Evolutionary conservation across 2,888 invertebrate genomes (phyloP).

Genomic region (Teleogryllus oceanicus): DNA sequence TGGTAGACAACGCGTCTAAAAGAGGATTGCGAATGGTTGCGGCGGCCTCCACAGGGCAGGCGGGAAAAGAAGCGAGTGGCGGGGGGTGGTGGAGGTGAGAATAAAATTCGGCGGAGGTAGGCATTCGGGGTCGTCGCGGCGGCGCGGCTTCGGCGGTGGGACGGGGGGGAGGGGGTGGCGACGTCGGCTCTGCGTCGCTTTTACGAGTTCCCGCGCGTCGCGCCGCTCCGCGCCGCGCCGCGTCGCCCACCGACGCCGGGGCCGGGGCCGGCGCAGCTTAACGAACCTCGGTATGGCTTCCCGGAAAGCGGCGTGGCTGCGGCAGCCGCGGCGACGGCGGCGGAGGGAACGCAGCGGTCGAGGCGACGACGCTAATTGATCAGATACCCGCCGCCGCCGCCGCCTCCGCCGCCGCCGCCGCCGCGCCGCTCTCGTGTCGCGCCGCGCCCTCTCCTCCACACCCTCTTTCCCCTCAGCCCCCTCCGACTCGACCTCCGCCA

Average conservation of each 20-base stretch:
- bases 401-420: not conserved
- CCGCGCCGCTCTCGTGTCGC: not conserved
- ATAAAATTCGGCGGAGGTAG: not conserved
- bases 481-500: not conserved
- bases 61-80: not conserved
- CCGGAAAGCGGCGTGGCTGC: slow-evolving; percentile 3
- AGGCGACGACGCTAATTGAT: slow-evolving; percentile 24
- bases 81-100: not conserved
- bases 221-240: not conserved
- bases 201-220: not conserved
- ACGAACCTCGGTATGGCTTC: slow-evolving; percentile 1
- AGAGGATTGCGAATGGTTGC: no score
- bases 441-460: not conserved
- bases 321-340: not conserved
- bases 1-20: no score
- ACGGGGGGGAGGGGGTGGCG: not conserved
- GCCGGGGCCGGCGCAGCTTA: not conserved
- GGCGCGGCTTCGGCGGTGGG: not conserved
- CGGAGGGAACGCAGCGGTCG: not conserved
- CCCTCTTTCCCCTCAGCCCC: slow-evolving; percentile 11
- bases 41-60: no score
- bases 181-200: not conserved
- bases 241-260: not conserved
- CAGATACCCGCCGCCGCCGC: slow-evolving; percentile 22
- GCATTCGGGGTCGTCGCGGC: not conserved